Evolutionary conservation across 2,113 vertebrate genomes (phyloP).

Genomic region (Neodontobutis hainanensis): DNA sequence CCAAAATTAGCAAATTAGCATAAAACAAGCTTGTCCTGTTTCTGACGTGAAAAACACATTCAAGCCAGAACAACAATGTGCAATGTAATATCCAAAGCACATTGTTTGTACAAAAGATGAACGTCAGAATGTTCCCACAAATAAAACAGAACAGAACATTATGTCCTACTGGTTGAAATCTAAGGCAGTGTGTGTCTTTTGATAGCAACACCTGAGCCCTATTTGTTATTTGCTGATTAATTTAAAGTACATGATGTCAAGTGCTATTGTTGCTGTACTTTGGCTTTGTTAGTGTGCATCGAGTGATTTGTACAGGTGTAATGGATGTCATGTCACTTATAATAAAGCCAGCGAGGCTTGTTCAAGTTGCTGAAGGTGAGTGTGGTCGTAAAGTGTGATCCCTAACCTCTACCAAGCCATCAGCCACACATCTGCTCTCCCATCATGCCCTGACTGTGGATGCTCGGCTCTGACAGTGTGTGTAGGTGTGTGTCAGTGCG

Average conservation of each 20-base stretch:
- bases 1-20: too few species aligned
- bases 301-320: constrained; percentile 38
- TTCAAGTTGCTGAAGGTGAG: constrained; percentile 60
- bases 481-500: constrained; percentile 71
- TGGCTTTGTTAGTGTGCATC: constrained; percentile 16
- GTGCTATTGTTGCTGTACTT: constrained; percentile 30
- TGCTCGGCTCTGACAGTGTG: constrained; percentile 68
- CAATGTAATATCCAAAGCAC: not conserved
- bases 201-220: constrained; percentile 38
- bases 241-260: constrained; percentile 37
- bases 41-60: not conserved
- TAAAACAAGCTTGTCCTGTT: too few species aligned
- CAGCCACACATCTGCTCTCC: constrained; percentile 35
- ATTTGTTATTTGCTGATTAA: constrained; percentile 40
- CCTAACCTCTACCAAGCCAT: constrained; percentile 42
- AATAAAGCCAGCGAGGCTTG: constrained; percentile 4
- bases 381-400: constrained; percentile 65
- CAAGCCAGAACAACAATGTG: not conserved
- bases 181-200: constrained; percentile 26
- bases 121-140: not conserved
- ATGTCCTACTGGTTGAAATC: constrained; percentile 9
- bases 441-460: constrained; percentile 54
- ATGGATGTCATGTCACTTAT: constrained; percentile 9
- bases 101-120: constrained; percentile 1
- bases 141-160: constrained; percentile 28